Base-by-base conservation (phyloP, 2,888 invertebrate genomes). In the Tetragonisca angustula region DNA sequence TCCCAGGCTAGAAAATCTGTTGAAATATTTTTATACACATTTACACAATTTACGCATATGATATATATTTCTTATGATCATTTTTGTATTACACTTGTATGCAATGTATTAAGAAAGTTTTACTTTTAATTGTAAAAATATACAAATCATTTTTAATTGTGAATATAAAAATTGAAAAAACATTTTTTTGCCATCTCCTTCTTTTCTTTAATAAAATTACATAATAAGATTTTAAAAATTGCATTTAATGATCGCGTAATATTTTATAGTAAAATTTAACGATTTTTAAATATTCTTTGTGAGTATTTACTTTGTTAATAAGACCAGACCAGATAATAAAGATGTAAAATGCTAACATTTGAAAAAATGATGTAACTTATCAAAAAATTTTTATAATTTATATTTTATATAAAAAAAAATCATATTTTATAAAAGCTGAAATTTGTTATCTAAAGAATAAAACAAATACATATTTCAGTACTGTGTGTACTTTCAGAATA, bases 391-490 rank as follows among this genome's bases (percentile, higher is more conserved):
- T 43, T 36, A 13, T 36, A 43, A 43, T n/a, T n/a, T 65, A 43
- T n/a, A 61, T 19, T 9, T 17, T 27, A 24, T n/a, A 62, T 15
- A 0, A n/a, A n/a, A 19, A 27, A 32, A 21, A 32, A 52, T 52
- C 11, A 43, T 32, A 59, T 65, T 70, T 36, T 74, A 59, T 70
- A 32, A 6, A 70, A 19, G 70, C 62, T 27, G 13, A 43, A 73
- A 62, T 21, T 67, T 17, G 61, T 70, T 15, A 19, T 56, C n/a
- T 21, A 50, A 13, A 36, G 17, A 54, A 69, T 50, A 24, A 43
- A 56, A 76, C 24, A 49, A 52, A 69, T 62, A 24, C 43, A 54
- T 11, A 54, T 21, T 67, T 36, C 9, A 27, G 50, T n/a, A 65
- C 17, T 17, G 24, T 24, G 24, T 9, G 4, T 11, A 11, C n/a